These are phyloP conservation scores for Drosophila kambysellisi DNA, from an alignment of 2,888 invertebrate genomes.

Conservation along the genomic window DNA sequence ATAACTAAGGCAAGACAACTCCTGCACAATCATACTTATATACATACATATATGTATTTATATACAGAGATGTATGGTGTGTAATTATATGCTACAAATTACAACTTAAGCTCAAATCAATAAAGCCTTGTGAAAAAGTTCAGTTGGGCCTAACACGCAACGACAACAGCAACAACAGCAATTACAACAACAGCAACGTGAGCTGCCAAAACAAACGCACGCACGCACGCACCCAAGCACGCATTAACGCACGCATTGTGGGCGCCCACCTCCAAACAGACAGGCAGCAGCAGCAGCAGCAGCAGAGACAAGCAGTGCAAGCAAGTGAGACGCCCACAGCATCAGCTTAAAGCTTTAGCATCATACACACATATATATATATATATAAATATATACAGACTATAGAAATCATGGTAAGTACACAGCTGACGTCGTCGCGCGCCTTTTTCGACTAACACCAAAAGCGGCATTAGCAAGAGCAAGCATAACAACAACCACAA, in stretches of 20 bases:
- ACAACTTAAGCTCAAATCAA: conserved; percentile 46
- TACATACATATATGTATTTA: background rate
- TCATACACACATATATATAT: conserved; percentile 14
- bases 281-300: conserved; percentile 14
- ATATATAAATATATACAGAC: conserved; percentile 11
- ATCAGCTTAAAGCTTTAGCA: conserved; percentile 25
- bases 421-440: conserved; percentile 46
- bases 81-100: background rate
- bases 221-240: conserved; percentile 22
- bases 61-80: background rate
- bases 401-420: conserved; percentile 62
- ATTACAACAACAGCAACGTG: conserved; percentile 10
- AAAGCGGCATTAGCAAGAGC: conserved; percentile 50
- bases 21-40: conserved; percentile 13
- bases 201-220: conserved; percentile 40
- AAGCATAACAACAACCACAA: conserved; percentile 50
- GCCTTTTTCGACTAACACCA: conserved; percentile 70
- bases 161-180: conserved; percentile 5
- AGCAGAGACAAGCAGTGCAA: conserved; percentile 16
- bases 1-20: conserved; percentile 26
- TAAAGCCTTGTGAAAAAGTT: conserved; percentile 23
- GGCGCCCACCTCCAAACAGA: conserved; percentile 31
- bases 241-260: conserved; percentile 38
- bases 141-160: conserved; percentile 49
- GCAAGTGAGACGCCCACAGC: conserved; percentile 26